A percentile compares a stretch with the other conserved stretches of the same genome.
These are phyloP conservation scores for Malurus alboscapulatus DNA, from an alignment of 2,113 vertebrate species.

Conservation along the genomic window DNA sequence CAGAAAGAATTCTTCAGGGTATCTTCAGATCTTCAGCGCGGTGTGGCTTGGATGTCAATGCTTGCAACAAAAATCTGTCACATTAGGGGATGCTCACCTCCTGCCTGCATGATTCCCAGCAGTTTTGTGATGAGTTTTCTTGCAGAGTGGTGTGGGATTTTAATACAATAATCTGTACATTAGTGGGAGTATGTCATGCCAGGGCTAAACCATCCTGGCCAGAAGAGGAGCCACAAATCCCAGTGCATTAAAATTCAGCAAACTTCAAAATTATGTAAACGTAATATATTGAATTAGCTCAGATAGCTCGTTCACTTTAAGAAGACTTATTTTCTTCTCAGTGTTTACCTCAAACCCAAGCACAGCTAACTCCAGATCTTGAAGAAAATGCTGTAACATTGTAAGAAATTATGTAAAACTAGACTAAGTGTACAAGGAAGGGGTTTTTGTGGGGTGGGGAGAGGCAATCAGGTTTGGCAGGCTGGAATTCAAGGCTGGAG, in stretches of 20 bases:
- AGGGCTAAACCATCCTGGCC: not conserved
- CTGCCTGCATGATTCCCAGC: conserved; percentile 14
- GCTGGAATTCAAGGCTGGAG: not conserved
- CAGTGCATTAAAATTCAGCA: not conserved
- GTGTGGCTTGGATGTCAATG: not conserved
- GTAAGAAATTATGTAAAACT: not conserved
- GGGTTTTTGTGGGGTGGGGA: not conserved
- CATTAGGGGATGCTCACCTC: conserved; percentile 11
- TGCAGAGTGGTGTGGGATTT: not conserved
- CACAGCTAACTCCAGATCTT: not conserved
- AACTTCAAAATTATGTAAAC: not conserved
- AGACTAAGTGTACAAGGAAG: not conserved
- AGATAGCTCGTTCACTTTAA: not conserved
- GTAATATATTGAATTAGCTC: not conserved
- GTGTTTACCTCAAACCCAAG: not conserved
- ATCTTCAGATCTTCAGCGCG: not conserved
- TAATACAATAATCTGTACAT: conserved; percentile 22
- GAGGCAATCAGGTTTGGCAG: not conserved
- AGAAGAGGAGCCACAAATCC: conserved; percentile 26
- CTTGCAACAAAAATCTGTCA: not conserved
- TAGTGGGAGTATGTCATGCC: not conserved
- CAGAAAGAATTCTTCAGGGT: conserved; percentile 15
- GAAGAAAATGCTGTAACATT: not conserved
- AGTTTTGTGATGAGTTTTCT: conserved; percentile 18
- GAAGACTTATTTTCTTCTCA: not conserved